Evolutionary conservation across 2,113 vertebrate genomes (phyloP), one percentile per base, ranked within the genome.

Genomic region (Callithrix jacchus): DNA sequence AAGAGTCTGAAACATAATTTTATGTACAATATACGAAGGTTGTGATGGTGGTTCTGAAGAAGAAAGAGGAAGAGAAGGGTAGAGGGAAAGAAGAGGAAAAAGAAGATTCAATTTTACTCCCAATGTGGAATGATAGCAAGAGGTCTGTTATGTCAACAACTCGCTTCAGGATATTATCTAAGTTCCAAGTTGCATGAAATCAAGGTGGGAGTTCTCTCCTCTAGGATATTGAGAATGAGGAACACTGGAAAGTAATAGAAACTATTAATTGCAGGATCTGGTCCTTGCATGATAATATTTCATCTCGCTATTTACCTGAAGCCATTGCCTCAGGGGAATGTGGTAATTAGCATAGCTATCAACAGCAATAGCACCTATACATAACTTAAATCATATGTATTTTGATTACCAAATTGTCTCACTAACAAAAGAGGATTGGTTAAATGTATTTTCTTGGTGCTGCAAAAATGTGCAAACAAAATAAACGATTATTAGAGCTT

Each of bases 301-400:
- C 93, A 96, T 96, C 87, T 92, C 21, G 66, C 42, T 90, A 6
- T 94, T 93, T 96, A 92, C 89, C 83, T 79, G 89, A 61, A 93
- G 70, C 37, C 35, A 7, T 81, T 35, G 64, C 76, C 92, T 71
- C 80, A 1, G 49, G 89, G 58, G 54, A 89, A 23, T 37, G 30
- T 12, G 11, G 18, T 76, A 79, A 92, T 93, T 68, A 93, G 54
- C 93, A 81, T 9, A 66, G 73, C 47, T 93, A 58, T 81, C 82
- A 74, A n/a, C 27, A 84, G 32, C 45, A 91, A 76, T 77, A 47
- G 47, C 77, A 16, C 79, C 58, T 18, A n/a, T 20, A 35, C 35
- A 13, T 47, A 94, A 52, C 45, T 56, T 76, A 81, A 85, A 84
- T 16, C 47, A 52, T 79, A 4, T 3, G 47, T 54, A 94, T 93